phyloP scores from a whole-genome alignment of 1,140 invertebrate species.

The Sipha flava region DNA sequence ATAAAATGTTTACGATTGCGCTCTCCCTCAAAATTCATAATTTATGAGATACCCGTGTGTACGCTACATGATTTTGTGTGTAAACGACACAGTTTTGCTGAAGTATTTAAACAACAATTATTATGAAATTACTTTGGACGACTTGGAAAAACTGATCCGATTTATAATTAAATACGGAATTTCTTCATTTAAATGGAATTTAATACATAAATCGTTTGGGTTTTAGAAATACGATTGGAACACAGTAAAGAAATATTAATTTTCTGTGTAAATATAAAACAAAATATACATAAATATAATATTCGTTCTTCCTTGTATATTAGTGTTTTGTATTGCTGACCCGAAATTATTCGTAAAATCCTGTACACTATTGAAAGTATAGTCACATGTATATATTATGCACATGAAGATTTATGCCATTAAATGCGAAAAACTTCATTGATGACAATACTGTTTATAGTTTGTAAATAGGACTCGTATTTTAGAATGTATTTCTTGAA shows the following conservation, averaged over 20 bases:
- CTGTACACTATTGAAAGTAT: neutral
- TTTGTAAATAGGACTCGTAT: neutral
- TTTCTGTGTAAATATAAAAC: neutral
- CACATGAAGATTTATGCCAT: neutral
- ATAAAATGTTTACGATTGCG: too few species aligned
- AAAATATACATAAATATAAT: neutral
- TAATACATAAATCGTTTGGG: neutral
- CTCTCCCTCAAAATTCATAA: too few species aligned
- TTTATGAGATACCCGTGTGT: too few species aligned
- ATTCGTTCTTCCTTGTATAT: neutral
- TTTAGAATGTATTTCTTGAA: neutral
- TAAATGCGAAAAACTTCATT: neutral
- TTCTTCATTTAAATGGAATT: neutral
- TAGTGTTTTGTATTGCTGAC: neutral
- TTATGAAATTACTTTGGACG: neutral
- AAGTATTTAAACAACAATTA: neutral
- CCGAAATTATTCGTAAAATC: neutral
- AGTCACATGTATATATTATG: too few species aligned
- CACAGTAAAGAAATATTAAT: neutral
- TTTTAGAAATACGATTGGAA: neutral
- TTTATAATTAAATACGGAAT: neutral
- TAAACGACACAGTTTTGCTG: too few species aligned
- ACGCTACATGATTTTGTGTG: too few species aligned
- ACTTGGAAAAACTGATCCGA: neutral
- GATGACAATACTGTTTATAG: neutral